Conservation (phyloP, 2,797 vertebrate species). For the Leuciscus waleckii region DNA sequence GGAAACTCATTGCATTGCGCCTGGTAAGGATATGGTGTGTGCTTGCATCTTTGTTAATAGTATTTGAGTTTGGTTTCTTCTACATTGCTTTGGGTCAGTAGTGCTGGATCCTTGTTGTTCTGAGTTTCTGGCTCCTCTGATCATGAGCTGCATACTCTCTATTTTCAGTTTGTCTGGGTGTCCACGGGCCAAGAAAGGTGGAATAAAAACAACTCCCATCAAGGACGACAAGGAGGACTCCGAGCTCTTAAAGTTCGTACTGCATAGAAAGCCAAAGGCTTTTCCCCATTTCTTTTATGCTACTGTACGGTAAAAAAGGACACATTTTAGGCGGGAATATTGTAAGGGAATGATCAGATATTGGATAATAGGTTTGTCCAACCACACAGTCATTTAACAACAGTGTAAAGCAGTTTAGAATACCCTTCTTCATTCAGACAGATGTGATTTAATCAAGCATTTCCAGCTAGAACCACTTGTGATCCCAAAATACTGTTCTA, state of each 20-base stretch:
- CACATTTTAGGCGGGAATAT: slow-evolving; percentile 20
- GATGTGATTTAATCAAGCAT: slow-evolving; percentile 22
- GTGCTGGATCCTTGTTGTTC: slow-evolving; percentile 46
- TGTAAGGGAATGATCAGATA: slow-evolving; percentile 7
- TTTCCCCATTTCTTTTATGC: slow-evolving; percentile 75
- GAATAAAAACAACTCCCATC: slow-evolving; percentile 94
- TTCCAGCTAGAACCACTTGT: slow-evolving; percentile 34
- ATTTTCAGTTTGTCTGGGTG: slow-evolving; percentile 98
- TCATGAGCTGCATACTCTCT: slow-evolving; percentile 85
- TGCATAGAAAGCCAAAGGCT: slow-evolving; percentile 73
- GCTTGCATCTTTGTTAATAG: slow-evolving; percentile 28
- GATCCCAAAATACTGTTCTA: slow-evolving; percentile 32
- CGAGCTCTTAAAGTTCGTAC: slow-evolving; percentile 99
- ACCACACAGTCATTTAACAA: slow-evolving; percentile 70
- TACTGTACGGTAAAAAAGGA: slow-evolving; percentile 77
- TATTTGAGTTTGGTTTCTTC: slow-evolving; percentile 49
- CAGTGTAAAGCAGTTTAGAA: slow-evolving; percentile 70
- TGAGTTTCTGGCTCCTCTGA: slow-evolving; percentile 77
- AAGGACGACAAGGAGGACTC: slow-evolving; percentile 99
- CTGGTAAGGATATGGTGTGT: slow-evolving; percentile 20
- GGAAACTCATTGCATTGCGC: background rate
- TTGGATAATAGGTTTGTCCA: slow-evolving; percentile 65
- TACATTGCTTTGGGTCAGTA: slow-evolving; percentile 43
- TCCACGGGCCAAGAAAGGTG: slow-evolving; percentile 99
- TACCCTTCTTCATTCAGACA: slow-evolving; percentile 31